Percentiles rank a stretch among this genome's conserved stretches.
These are phyloP conservation scores for Glomeris marginata DNA, from an alignment of 2,888 invertebrate genomes.

Conservation along the genomic window DNA sequence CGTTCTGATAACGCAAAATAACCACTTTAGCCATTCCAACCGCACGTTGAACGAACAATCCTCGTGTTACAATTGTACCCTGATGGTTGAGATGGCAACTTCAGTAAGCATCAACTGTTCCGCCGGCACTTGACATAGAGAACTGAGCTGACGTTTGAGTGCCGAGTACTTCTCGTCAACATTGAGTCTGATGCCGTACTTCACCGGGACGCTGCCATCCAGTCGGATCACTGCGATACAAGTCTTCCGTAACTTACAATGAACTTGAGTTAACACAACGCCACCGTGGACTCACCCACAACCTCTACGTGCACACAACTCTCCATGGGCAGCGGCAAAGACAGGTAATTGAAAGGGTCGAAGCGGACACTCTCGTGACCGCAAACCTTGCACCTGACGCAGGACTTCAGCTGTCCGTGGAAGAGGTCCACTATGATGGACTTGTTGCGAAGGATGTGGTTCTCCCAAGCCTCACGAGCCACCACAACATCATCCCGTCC, in stretches of 20 bases:
- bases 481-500: slow-evolving; percentile 55
- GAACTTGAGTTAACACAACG: no score
- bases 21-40: not conserved
- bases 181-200: slow-evolving; percentile 68
- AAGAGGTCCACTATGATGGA: slow-evolving; percentile 80
- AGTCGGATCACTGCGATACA: slow-evolving; percentile 47
- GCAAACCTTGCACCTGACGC: slow-evolving; percentile 68
- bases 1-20: slow-evolving; percentile 26
- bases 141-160: slow-evolving; percentile 50
- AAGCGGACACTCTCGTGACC: slow-evolving; percentile 70
- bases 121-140: slow-evolving; percentile 43
- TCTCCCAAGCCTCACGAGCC: slow-evolving; percentile 59
- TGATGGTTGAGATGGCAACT: slow-evolving; percentile 51
- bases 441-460: slow-evolving; percentile 63
- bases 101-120: slow-evolving; percentile 54
- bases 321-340: slow-evolving; percentile 80
- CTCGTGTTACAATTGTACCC: no score
- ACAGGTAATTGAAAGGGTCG: slow-evolving; percentile 81
- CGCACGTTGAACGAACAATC: no score
- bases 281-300: slow-evolving; percentile 42
- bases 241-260: no score
- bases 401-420: slow-evolving; percentile 81
- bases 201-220: slow-evolving; percentile 66
- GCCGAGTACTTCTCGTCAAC: slow-evolving; percentile 66
- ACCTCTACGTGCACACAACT: slow-evolving; percentile 61